Base-by-base conservation (phyloP, 2,888 invertebrate genomes). In the Anagyrus pseudococci region DNA sequence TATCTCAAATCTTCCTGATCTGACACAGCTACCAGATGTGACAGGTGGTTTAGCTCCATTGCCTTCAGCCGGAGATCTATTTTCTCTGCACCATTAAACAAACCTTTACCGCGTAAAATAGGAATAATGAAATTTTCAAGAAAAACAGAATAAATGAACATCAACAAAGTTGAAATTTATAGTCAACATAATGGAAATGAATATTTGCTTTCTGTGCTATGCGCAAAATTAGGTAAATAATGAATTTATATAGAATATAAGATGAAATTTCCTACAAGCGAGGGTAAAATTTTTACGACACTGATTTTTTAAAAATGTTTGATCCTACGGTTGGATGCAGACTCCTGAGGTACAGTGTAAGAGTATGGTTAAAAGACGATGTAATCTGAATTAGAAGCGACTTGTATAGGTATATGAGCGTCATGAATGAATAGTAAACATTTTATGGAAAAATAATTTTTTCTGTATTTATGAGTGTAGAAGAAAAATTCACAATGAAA, bases 1-100 rank as follows among this genome's bases (percentile, higher is more conserved):
- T 83, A 89, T 98, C 74, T 92, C 94, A 68, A 96, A 93, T 81
- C 84, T 98, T 69, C 98, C 97, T 0, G 97, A 98, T 80, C 86
- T 98, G 68, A 94, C 93, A 0, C 89, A 94, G 68, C 82, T 97
- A 58, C 97, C 97, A 0, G 94, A 95, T 75, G 94, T 96, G 1
- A 95, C 94, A 0, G 95, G 94, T 20, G 95, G 95, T 8, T 83
- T 97, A 41, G 94, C 95, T 33, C 97, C 98, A 0, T 83, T 98
- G 68, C 97, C 97, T 40, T 96, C 96, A 3, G 96, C 96, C 40
- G 96, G 96, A 1, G 96, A 98, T 83, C 86, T 98, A 43, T 98
- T 98, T 82, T 93, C 88, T 82, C 80, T 92, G 70, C 85, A 85
- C 70, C 81, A 80, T 72, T 73, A 62, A 62, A 3, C 19, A 49